Evolutionary conservation across 2,888 invertebrate species (phyloP), one percentile per base, ranked within the genome.

Genomic region (Prosapia bicincta): DNA sequence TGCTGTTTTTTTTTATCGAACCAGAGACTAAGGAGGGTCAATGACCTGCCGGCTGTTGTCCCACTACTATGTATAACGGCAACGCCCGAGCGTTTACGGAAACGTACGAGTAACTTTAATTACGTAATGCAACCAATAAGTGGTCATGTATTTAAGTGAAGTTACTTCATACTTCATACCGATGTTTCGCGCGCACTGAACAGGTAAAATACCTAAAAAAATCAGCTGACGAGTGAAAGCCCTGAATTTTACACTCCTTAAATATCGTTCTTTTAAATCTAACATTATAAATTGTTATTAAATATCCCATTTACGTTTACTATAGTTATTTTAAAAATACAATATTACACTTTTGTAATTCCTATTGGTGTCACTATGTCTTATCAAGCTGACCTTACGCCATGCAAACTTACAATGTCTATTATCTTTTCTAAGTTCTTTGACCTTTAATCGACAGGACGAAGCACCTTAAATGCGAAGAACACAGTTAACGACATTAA

Each of bases 1-100:
- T 74, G 74, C 69, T 74, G 73, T 73, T 69, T 74, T 74, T 30
- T 74, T 74, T 74, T 74, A 69, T 74, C 54, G 54, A 74, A 69
- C 74, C 69, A 69, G 74, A 69, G 74, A 28, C 26, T 54, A 20
- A 54, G 54, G 72, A 69, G 74, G 74, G 69, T 74, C 74, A 74
- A 28, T 32, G 74, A 74, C 74, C 74, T 69, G 74, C 69, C 69
- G 43, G 74, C 20, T 28, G 43, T 24, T 24, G 38, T 23, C 43
- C 69, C 54, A 54, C 54, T 54, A 54, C 54, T 54, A 54, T 54
- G 54, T 54, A 54, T 54, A 54, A 54, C 74, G 74, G 43, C n/a
- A 28, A 26, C 69, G 69, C 54, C 74, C 74, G 74, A 74, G 15
- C 69, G 43, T 30, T 26, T 25, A 54, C 74, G 74, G 69, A 74